Evolutionary conservation across 2,797 vertebrate species (phyloP), one percentile per base, ranked within the genome.

Genomic region (Anguilla pacifica): DNA sequence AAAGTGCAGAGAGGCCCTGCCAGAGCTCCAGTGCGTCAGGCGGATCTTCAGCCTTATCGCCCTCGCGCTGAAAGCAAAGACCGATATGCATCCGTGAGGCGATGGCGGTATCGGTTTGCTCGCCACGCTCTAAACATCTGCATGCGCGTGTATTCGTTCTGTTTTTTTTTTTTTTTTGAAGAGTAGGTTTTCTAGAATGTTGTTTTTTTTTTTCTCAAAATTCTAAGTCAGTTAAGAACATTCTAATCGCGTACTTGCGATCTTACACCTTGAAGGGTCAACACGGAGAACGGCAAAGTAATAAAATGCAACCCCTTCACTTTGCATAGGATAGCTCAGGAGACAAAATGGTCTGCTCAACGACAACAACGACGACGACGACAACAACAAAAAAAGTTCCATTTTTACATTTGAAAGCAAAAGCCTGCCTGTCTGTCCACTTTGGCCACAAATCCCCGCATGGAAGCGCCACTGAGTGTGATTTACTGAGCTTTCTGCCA

Each of bases 41-140:
- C 13, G 15, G 6, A 84, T 84, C 82, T 84, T 57, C 51, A 57
- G 57, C 35, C 51, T 84, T 84, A 84, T 57, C 51, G 57, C 28
- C 49, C 11, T 79, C 49, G 53, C 35, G 82, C 9, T 84, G 82
- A 84, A 84, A 84, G 28, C 53, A 57, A 7, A 84, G 53, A 57
- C 9, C 57, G 79, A 84, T 55, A 57, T 49, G 57, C 53, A 28
- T 64, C 57, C 17, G 39, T 39, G 25, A 43, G 43, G 35, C 25
- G 35, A 46, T 67, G 22, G 35, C 39, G 49, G 57, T n/a, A 85
- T 6, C 25, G 10, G 11, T 85, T n/a, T 10, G 25, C 6, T 84
- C 51, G 35, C 28, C 43, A 3, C 11, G 13, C 43, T 51, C 17
- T 9, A 53, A 28, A 53, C 49, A 28, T 83, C 51, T 35, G 28